A percentile compares a stretch with the other conserved stretches of the same genome.
phyloP scores from a whole-genome alignment of 2,888 invertebrate species.

The Cephus rjabovi region DNA sequence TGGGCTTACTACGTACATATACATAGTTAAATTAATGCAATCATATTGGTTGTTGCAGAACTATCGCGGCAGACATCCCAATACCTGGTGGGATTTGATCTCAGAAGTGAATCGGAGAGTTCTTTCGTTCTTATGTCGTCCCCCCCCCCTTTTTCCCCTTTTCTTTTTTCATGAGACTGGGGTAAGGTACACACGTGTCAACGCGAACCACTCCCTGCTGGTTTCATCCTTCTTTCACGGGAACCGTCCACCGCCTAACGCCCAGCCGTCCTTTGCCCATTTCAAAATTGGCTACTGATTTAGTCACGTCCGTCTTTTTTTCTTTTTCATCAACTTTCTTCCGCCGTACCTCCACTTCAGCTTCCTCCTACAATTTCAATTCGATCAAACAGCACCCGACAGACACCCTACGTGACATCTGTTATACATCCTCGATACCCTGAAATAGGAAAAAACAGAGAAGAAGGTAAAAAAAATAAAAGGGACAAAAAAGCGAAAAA shows the following conservation, averaged over 20 bases:
- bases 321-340: neutral
- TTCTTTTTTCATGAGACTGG: neutral
- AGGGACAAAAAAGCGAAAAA: neutral
- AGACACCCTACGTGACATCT: neutral
- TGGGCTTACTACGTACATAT: slow-evolving; percentile 26
- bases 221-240: neutral
- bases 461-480: neutral
- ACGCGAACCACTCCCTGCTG: neutral
- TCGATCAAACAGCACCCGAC: neutral
- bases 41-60: slow-evolving; percentile 57
- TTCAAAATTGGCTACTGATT: neutral
- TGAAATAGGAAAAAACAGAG: neutral
- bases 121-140: neutral
- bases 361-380: neutral
- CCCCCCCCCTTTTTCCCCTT: neutral
- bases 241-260: neutral
- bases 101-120: neutral
- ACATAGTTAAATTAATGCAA: slow-evolving; percentile 44
- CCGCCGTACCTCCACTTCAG: neutral
- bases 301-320: neutral
- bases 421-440: neutral
- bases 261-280: neutral
- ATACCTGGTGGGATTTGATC: slow-evolving; percentile 35
- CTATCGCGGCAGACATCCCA: slow-evolving; percentile 40
- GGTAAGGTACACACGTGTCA: neutral